A percentile compares a stretch with the other conserved stretches of the same genome.
These are phyloP conservation scores for Colius striatus DNA, from an alignment of 2,113 vertebrate species.

Conservation along the genomic window DNA sequence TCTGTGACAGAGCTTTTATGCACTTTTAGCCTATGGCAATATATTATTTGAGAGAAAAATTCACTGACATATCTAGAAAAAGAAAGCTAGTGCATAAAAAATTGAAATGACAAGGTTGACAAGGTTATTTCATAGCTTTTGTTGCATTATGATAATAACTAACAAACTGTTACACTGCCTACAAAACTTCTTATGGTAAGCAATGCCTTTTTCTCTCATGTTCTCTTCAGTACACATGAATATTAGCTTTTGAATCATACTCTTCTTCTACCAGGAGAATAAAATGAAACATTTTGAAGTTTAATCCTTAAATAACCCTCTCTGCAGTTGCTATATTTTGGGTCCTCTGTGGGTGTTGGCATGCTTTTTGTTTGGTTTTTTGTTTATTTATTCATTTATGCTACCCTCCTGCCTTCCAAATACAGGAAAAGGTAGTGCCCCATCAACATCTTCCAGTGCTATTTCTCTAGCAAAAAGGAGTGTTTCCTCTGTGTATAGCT, in stretches of 20 bases:
- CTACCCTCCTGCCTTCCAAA: not conserved
- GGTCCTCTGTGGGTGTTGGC: not conserved
- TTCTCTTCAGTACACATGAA: not conserved
- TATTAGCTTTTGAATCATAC: not conserved
- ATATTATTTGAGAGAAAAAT: conserved; percentile 16
- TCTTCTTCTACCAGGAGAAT: not conserved
- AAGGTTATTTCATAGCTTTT: conserved; percentile 51
- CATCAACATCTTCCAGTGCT: not conserved
- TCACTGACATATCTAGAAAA: conserved; percentile 33
- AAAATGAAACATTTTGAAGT: not conserved
- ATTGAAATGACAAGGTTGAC: conserved; percentile 57
- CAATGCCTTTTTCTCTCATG: not conserved
- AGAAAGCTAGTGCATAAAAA: conserved; percentile 4
- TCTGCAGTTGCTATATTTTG: not conserved
- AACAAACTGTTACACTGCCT: not conserved
- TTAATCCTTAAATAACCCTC: not conserved
- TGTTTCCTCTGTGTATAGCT: not conserved
- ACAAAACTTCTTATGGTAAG: not conserved
- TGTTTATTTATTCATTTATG: not conserved
- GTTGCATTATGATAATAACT: conserved; percentile 22
- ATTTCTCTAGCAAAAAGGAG: not conserved
- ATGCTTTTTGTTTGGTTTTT: not conserved
- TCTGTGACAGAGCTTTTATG: conserved; percentile 22
- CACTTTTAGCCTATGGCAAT: conserved; percentile 43
- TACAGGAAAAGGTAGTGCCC: not conserved